A percentile compares a stretch with the other conserved stretches of the same genome.
phyloP scores from a whole-genome alignment of 2,797 vertebrate genomes.

The Brotula barbata region DNA sequence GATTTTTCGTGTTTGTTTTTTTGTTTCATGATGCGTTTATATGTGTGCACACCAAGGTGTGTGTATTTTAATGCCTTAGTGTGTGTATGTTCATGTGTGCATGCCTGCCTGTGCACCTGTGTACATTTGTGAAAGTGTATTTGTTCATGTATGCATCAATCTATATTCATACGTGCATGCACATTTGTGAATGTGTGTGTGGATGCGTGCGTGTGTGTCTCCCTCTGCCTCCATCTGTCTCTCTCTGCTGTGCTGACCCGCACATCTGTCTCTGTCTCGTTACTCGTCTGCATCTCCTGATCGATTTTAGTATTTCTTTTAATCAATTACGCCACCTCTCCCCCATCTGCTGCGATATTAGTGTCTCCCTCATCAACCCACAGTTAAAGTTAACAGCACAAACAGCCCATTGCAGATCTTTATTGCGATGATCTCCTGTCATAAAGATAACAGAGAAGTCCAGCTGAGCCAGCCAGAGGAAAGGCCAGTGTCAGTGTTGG shows the following conservation, averaged over 20 bases:
- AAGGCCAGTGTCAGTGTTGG: conserved; percentile 7
- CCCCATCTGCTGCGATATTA: conserved; percentile 72
- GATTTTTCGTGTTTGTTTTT: too few species aligned
- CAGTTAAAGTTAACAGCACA: conserved; percentile 67
- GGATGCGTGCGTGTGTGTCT: conserved; percentile 25
- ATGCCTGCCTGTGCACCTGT: too few species aligned
- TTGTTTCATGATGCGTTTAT: too few species aligned
- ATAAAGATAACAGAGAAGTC: conserved; percentile 53
- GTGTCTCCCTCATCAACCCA: conserved; percentile 65
- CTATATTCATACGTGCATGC: neutral
- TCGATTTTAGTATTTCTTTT: conserved; percentile 74
- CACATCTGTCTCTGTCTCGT: conserved; percentile 73
- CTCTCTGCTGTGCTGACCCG: conserved; percentile 49
- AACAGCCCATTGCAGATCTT: conserved; percentile 52
- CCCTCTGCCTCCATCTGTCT: conserved; percentile 45
- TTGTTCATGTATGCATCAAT: neutral
- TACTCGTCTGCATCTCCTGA: conserved; percentile 59
- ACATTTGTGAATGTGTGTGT: neutral
- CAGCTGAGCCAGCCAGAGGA: conserved; percentile 34
- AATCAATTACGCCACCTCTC: conserved; percentile 72
- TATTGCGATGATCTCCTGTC: conserved; percentile 60
- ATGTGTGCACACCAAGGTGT: neutral
- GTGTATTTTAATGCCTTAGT: neutral
- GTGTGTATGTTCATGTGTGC: conserved; percentile 10
- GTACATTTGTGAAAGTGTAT: neutral